Evolutionary conservation across 2,113 vertebrate genomes (phyloP), one percentile per base, ranked within the genome.

Genomic region (Sitta europaea): DNA sequence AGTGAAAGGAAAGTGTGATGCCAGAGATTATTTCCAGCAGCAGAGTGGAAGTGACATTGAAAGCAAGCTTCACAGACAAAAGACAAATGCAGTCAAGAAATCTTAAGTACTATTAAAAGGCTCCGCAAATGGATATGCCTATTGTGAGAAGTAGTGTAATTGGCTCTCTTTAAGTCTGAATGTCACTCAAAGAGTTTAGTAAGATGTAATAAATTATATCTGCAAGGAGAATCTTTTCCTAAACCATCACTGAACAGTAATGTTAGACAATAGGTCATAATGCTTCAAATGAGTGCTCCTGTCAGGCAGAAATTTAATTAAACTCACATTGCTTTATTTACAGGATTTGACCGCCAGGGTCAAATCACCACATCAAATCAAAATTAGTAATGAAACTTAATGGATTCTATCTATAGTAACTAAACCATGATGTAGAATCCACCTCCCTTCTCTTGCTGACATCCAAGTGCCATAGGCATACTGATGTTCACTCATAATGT

Each of bases 231-330:
- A 57, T 79, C 42, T 82, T 92, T 80, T n/a, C 58, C 66, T 40
- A 63, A 90, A 62, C 62, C 18, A 28, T n/a, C 10, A 8, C 33
- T 62, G 75, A 90, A 82, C 54, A 76, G 68, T 88, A 96, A 93
- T 92, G 63, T 31, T 80, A 86, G 81, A 94, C 88, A 95, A 96
- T 77, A 90, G 70, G 42, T 79, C 81, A n/a, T 89, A 92, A 95
- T 75, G 62, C 53, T 78, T 61, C 29, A 78, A 59, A 54, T 76
- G 42, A 73, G 42, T 62, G 74, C 55, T 94, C 36, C 90, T 83
- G 48, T 90, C 92, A 93, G 74, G 58, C 45, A 88, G 78, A 96
- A 73, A 76, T 90, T 72, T 76, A 76, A 28, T 71, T 79, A 88
- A 94, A 96, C 58, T 47, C 47, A 45, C 29, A 62, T 11, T 78